These are phyloP conservation scores for Zosterops lateralis DNA, from an alignment of 2,113 vertebrate genomes.

Conservation along the genomic window DNA sequence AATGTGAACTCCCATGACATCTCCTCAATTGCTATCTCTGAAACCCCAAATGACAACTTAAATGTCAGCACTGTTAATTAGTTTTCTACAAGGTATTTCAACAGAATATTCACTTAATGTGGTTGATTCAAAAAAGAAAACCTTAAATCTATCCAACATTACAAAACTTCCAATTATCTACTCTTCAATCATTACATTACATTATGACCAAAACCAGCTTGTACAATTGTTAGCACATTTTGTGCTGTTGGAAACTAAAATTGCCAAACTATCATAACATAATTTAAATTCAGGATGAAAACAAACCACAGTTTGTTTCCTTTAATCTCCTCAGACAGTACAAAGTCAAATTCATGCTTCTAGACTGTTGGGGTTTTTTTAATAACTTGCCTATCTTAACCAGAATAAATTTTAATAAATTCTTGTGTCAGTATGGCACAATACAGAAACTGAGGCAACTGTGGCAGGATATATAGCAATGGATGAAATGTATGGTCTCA, in stretches of 20 bases:
- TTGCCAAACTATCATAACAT: background rate
- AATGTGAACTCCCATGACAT: background rate
- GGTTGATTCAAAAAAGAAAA: background rate
- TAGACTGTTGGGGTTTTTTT: background rate
- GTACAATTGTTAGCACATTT: background rate
- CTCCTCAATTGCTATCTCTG: background rate
- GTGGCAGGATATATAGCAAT: background rate
- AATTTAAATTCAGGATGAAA: background rate
- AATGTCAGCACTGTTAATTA: conserved; percentile 53
- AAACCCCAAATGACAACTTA: conserved; percentile 1
- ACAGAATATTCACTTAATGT: background rate
- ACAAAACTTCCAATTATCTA: background rate
- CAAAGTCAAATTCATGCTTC: background rate
- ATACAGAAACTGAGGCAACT: background rate
- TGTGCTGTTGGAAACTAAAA: background rate
- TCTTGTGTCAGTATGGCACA: background rate
- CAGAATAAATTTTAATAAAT: background rate
- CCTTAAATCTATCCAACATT: background rate
- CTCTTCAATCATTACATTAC: background rate
- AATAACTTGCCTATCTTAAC: background rate
- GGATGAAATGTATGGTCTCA: background rate
- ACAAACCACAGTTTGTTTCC: background rate
- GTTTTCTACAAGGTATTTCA: conserved; percentile 18
- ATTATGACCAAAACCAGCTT: background rate
- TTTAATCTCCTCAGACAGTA: background rate